Evolutionary conservation across 2,797 vertebrate species (phyloP), one percentile per base, ranked within the genome.

Genomic region (Cryptoblepharus egeriae): DNA sequence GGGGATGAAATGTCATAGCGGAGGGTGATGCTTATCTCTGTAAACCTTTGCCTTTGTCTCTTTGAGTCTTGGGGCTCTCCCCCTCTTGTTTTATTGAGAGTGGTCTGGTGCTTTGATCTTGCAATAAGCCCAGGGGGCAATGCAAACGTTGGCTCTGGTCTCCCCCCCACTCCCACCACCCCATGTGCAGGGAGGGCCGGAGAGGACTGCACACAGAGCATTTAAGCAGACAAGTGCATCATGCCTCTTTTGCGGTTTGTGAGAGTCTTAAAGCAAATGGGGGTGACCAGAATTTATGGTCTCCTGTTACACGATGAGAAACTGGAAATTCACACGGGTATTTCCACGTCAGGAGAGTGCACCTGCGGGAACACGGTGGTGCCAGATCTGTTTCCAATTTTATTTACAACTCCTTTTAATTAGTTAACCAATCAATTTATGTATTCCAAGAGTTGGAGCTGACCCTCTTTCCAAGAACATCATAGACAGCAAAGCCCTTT

Each of bases 1-100:
- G 93, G 95, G 97, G 97, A 97, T 98, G 97, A 98, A 98, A 98
- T 98, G 97, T 98, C 97, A 97, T 97, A 98, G 98, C 96, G 96
- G 95, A 95, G 96, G 95, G 96, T 95, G 97, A 98, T 98, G 94
- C 96, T 98, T 98, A 98, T 99, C 98, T 98, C 96, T 97, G 49
- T 97, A 97, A 98, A 97, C 96, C 95, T 98, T 49, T 97, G 96
- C 96, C 97, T 99, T 98, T 98, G 98, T 98, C 95, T 97, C 97
- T 97, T 91, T 94, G 96, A 97, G 96, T 97, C 97, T 96, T 96
- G 96, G 96, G 97, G 96, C 96, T 96, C 97, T 97, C 87, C 96
- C 35, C 95, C 95, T 94, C 93, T 92, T 96, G 96, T 97, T 97
- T 97, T 96, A 95, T 95, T 95, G 95, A 95, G 96, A 94, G 95